Base-by-base conservation (phyloP, 2,113 vertebrate genomes). In the Nicator chloris region DNA sequence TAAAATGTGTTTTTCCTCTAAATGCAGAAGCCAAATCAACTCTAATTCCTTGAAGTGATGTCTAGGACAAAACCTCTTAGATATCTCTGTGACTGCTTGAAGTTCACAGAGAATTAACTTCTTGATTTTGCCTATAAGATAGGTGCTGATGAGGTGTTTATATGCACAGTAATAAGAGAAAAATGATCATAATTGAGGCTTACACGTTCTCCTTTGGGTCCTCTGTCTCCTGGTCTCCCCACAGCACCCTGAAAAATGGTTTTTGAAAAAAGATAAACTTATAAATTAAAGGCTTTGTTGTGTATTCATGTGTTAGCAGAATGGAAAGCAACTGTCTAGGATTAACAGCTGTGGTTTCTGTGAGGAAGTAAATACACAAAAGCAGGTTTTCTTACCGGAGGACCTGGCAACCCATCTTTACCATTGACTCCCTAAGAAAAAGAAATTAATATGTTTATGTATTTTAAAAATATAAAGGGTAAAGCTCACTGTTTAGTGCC, bases 131-230 rank as follows among this genome's bases (percentile, higher is more conserved):
- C 35, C n/a, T 61, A 4, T 21, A 75, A 88, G 31, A 50, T 24
- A 70, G 8, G 8, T 1, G 4, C 7, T 50, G 56, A 72, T 35
- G 4, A 89, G 27, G 54, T 63, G 5, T 39, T 59, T 31, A 56
- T 60, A 68, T 54, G 37, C 28, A 35, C 39, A 81, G 27, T n/a
- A 27, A 80, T 84, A 65, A 26, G 19, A 15, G 21, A 50, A 92
- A n/a, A 21, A 15, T 23, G 23, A 44, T 65, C 31, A 49, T 69
- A 87, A 53, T 39, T 63, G 33, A 16, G 57, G 78, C 98, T 98
- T 98, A 99, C 99, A 59, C 99, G 98, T 95, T 99, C 99, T 98
- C 99, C 99, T 98, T 99, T 99, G 86, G 99, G 98, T 49, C 99
- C 99, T 98, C 99, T 98, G 88, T 99, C 99, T 88, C 99, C 99